Conservation (phyloP, 2,113 vertebrate genomes). For the Centropristis striata region DNA sequence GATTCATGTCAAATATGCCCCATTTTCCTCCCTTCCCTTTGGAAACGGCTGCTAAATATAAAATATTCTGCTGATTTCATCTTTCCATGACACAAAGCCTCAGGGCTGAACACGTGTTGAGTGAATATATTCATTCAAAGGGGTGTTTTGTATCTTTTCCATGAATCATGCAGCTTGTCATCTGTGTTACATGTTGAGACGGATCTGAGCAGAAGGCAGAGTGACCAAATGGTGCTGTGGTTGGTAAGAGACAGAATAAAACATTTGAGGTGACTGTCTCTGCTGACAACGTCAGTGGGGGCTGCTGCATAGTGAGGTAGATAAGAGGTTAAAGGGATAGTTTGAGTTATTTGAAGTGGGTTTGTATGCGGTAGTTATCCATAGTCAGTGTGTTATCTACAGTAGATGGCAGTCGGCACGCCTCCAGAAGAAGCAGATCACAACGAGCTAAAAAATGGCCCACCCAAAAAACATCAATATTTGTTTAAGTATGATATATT, state of each 20-base stretch:
- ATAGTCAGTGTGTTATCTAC: no score
- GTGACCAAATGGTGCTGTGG: not conserved
- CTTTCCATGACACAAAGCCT: constrained; percentile 33
- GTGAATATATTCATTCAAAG: constrained; percentile 13
- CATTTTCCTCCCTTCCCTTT: not conserved
- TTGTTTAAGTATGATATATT: no score
- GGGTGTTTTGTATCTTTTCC: constrained; percentile 24
- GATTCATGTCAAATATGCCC: constrained; percentile 6
- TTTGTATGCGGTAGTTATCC: no score
- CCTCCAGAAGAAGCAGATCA: no score
- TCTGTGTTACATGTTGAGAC: constrained; percentile 17
- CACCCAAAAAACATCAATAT: no score
- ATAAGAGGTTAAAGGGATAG: constrained; percentile 32
- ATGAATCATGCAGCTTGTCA: constrained; percentile 44
- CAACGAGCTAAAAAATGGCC: no score
- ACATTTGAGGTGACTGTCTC: not conserved
- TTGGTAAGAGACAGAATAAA: constrained; percentile 4
- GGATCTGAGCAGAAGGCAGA: not conserved
- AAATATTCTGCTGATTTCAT: not conserved
- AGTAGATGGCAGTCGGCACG: no score
- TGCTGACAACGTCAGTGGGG: not conserved
- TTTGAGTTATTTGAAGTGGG: no score
- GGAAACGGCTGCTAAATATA: constrained; percentile 16
- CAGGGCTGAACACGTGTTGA: not conserved
- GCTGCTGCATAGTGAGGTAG: not conserved